Evolutionary conservation across 2,888 invertebrate genomes (phyloP).

Genomic region (Drosophila mulleri): DNA sequence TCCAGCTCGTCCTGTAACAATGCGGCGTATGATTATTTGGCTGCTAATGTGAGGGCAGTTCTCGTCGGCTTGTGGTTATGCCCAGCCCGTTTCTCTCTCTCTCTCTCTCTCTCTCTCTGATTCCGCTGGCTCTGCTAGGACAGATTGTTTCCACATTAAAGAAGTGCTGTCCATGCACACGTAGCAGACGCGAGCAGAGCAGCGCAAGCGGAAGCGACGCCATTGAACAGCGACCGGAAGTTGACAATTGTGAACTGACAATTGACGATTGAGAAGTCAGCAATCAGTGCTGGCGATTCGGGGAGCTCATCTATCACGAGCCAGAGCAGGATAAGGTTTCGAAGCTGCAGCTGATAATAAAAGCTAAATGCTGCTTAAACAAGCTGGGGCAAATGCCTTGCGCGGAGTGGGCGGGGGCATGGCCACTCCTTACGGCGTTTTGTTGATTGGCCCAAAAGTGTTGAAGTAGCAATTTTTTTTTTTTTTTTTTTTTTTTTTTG

Average conservation of each 20-base stretch:
- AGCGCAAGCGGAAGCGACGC: slow-evolving; percentile 34
- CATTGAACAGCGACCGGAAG: slow-evolving; percentile 59
- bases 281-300: slow-evolving; percentile 52
- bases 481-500: too few species aligned
- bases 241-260: slow-evolving; percentile 39
- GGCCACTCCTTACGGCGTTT: slow-evolving; percentile 3
- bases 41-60: slow-evolving; percentile 56
- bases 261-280: slow-evolving; percentile 41
- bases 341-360: slow-evolving; percentile 14
- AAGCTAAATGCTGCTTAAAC: slow-evolving; percentile 31
- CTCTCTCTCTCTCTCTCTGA: slow-evolving; percentile 3
- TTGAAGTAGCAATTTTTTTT: slow-evolving; percentile 50
- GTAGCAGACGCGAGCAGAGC: slow-evolving; percentile 4
- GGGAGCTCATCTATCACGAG: slow-evolving; percentile 4
- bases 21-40: slow-evolving; percentile 77
- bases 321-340: slow-evolving; percentile 1
- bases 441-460: slow-evolving; percentile 60
- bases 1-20: slow-evolving; percentile 48
- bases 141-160: slow-evolving; percentile 40
- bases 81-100: slow-evolving; percentile 10
- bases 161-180: slow-evolving; percentile 32
- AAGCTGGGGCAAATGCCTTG: background rate
- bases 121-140: background rate
- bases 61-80: slow-evolving; percentile 52
- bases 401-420: background rate